Percentiles rank a stretch among this genome's conserved stretches.
These are phyloP conservation scores for Neosilurus mollespiculum DNA, from an alignment of 2,797 vertebrate species.

Conservation along the genomic window DNA sequence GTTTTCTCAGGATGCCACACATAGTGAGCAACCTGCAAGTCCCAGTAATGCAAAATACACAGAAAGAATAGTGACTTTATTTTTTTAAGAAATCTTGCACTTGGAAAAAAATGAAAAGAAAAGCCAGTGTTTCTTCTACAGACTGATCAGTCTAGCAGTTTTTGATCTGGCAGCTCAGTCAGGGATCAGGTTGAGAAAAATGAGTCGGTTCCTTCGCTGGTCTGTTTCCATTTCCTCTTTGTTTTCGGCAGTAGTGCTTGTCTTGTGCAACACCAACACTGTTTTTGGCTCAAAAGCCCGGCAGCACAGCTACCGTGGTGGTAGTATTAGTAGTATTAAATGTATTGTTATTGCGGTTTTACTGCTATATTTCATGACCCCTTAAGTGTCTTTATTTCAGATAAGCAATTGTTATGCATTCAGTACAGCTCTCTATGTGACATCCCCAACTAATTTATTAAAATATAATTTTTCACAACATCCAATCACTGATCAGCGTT, in stretches of 20 bases:
- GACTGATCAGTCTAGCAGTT: slow-evolving; percentile 48
- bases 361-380: not conserved
- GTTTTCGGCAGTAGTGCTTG: slow-evolving; percentile 23
- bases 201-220: slow-evolving; percentile 40
- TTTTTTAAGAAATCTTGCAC: not conserved
- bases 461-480: too few species aligned
- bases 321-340: not conserved
- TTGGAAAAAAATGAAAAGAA: not conserved
- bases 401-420: not conserved
- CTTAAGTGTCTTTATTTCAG: not conserved
- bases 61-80: not conserved
- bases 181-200: slow-evolving; percentile 51
- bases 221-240: slow-evolving; percentile 32
- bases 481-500: not conserved
- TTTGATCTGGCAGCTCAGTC: slow-evolving; percentile 55
- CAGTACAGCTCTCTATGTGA: not conserved
- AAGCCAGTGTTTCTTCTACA: slow-evolving; percentile 18
- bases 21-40: slow-evolving; percentile 13
- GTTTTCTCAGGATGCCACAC: not conserved
- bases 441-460: too few species aligned
- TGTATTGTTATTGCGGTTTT: not conserved
- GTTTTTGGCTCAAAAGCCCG: slow-evolving; percentile 26
- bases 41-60: not conserved
- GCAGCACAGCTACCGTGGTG: not conserved
- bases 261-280: slow-evolving; percentile 32